Conservation (phyloP, 2,113 vertebrate genomes). For the Zosterops borbonicus region DNA sequence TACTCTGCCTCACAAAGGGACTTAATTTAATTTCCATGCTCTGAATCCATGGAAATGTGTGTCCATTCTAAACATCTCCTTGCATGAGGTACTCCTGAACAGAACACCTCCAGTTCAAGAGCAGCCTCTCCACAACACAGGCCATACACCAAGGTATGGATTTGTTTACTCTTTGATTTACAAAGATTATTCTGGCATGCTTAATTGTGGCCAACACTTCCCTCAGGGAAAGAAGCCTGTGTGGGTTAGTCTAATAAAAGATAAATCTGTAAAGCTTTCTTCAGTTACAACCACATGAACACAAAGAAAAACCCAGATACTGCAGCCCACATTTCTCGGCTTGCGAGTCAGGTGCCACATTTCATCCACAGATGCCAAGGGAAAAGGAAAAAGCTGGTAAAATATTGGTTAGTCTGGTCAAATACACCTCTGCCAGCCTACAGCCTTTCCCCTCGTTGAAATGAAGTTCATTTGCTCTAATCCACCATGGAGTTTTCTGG, state of each 20-base stretch:
- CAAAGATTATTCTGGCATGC: neutral
- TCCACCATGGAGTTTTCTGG: neutral
- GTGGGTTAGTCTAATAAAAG: slow-evolving; percentile 48
- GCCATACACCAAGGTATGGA: neutral
- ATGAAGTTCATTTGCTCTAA: neutral
- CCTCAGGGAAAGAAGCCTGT: neutral
- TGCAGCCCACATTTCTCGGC: neutral
- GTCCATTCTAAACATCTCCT: neutral
- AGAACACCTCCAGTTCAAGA: neutral
- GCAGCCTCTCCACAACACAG: neutral
- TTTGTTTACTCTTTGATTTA: slow-evolving; percentile 56
- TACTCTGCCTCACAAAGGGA: neutral
- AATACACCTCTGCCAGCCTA: neutral
- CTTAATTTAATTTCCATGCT: neutral
- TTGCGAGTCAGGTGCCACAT: accelerated
- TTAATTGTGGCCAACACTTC: neutral
- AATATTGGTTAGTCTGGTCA: neutral
- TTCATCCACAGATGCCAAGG: neutral
- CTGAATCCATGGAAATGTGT: neutral
- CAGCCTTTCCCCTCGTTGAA: neutral
- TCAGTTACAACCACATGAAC: slow-evolving; percentile 26
- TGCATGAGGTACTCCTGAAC: neutral
- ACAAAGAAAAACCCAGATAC: slow-evolving; percentile 8
- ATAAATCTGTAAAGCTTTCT: slow-evolving; percentile 34
- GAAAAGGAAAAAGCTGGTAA: neutral